Evolutionary conservation across 2,888 invertebrate genomes (phyloP), one percentile per base, ranked within the genome.

Genomic region (Heliothis peltigera): DNA sequence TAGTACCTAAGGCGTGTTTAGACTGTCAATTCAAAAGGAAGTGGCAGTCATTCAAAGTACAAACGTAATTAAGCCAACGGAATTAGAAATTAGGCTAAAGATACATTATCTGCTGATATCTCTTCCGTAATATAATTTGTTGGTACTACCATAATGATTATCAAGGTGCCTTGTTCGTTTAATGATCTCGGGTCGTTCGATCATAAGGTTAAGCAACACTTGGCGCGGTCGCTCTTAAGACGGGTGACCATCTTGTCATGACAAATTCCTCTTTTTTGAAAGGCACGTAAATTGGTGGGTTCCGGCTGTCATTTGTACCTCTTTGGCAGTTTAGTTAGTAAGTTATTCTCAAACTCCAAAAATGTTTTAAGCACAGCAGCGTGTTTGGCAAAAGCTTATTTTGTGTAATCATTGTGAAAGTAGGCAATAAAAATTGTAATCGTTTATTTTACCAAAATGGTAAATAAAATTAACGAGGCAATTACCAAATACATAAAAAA

Each of bases 41-140:
- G 15, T 53, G 12, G 43, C 69, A 18, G 42, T 68, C 66, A 21
- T 7, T 53, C 69, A 52, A 43, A 19, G 32, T 5, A 21, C 39
- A 47, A 46, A 59, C 4, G 49, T 12, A 46, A 22, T n/a, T 22
- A 17, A 35, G 19, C 8, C 8, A 35, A 19, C 18, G 12, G 6
- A 32, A 53, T 39, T 8, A 42, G 6, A 49, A 4, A n/a, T 28
- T 22, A 42, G 18, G 25, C 0, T 25, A 7, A 21, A 61, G 8
- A 4, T 19, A 7, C 28, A n/a, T 53, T 52, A 43, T 43, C 2
- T 17, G 22, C 22, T 47, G 47, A 47, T 22, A 21, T 21, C 5
- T 12, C 12, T 15, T 18, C 19, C 8, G 15, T 46, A 10, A 32
- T 19, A 46, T 21, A 18, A 21, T 46, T 46, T 12, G 4, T 15